Percentiles rank a stretch among this genome's conserved stretches.
Evolutionary conservation across 2,797 vertebrate genomes (phyloP).

Genomic region (Urocyon cinereoargenteus): DNA sequence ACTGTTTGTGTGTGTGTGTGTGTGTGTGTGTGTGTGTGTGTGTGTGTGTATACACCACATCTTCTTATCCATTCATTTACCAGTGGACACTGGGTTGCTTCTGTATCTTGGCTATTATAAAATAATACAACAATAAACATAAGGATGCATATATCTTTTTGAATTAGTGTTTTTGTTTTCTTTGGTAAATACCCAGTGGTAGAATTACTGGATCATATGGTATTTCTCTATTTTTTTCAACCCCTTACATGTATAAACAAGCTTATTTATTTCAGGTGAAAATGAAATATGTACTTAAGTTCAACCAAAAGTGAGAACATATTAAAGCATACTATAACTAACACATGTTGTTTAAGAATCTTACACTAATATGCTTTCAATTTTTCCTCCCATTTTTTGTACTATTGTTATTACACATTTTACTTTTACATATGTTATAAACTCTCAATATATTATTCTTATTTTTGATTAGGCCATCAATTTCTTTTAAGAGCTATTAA

Average conservation of each 20-base stretch:
- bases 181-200: not conserved
- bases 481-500: conserved; percentile 16
- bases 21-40: not conserved
- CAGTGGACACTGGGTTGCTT: not conserved
- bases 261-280: not conserved
- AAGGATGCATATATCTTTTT: not conserved
- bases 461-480: not conserved
- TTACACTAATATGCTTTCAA: not conserved
- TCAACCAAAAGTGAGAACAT: not conserved
- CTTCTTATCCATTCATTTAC: not conserved
- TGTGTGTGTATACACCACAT: not conserved
- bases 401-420: not conserved
- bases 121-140: not conserved
- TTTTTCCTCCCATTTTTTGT: not conserved
- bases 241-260: not conserved
- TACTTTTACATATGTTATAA: not conserved
- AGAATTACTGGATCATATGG: not conserved
- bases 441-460: not conserved
- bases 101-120: not conserved
- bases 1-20: not conserved
- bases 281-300: not conserved
- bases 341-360: not conserved
- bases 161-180: not conserved
- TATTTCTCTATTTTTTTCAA: not conserved
- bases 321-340: not conserved